These are phyloP conservation scores for Dascillus cervinus DNA, from an alignment of 2,888 invertebrate genomes.

Conservation along the genomic window DNA sequence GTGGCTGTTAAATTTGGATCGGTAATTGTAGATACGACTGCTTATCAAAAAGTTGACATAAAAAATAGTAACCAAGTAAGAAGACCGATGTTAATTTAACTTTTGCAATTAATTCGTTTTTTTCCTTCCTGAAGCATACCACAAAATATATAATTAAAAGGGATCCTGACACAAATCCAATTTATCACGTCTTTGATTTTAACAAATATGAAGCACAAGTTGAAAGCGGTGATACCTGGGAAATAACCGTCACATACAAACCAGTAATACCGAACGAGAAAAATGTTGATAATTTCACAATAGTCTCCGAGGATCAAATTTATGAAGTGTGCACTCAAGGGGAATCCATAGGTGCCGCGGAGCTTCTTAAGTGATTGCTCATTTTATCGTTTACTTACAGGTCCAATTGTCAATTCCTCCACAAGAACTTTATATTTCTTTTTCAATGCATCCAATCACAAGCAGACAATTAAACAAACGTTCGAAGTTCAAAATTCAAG, in stretches of 20 bases:
- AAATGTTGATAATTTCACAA: constrained; percentile 35
- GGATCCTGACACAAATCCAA: constrained; percentile 31
- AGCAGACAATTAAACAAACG: constrained; percentile 20
- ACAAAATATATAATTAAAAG: constrained; percentile 17
- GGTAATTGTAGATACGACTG: constrained; percentile 9
- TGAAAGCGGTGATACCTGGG: constrained; percentile 21
- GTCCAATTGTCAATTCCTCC: constrained; percentile 16
- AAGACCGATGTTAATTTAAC: no score
- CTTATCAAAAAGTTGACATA: constrained; percentile 7
- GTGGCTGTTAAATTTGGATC: constrained; percentile 13
- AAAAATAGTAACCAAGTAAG: constrained; percentile 12
- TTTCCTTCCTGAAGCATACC: constrained; percentile 3
- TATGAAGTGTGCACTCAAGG: constrained; percentile 31
- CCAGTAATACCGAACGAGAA: constrained; percentile 29
- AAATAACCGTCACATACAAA: constrained; percentile 32
- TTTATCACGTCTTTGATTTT: constrained; percentile 36
- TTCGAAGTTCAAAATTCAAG: constrained; percentile 37
- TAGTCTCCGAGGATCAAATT: constrained; percentile 26
- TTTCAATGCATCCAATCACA: constrained; percentile 5
- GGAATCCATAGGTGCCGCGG: constrained; percentile 29
- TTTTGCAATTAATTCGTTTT: neutral
- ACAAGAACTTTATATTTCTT: constrained; percentile 15
- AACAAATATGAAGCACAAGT: constrained; percentile 29
- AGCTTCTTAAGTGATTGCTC: neutral
- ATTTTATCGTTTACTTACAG: no score